These are phyloP conservation scores for Mormyrus lacerda DNA, from an alignment of 2,113 vertebrate species.

Conservation along the genomic window DNA sequence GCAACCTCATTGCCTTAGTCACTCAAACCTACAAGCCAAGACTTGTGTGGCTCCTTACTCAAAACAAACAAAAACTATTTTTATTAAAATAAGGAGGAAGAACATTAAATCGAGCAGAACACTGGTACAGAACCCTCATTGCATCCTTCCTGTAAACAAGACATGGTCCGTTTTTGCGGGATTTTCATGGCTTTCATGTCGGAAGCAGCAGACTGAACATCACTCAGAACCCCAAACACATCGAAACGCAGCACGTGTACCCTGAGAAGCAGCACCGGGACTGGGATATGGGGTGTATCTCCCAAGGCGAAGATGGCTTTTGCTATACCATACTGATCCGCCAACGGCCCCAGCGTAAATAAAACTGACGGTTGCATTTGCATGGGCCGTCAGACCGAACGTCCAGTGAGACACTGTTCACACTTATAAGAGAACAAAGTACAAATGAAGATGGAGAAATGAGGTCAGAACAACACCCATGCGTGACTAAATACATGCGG, in stretches of 20 bases:
- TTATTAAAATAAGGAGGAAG: background rate
- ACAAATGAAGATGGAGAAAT: background rate
- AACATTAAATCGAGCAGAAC: background rate
- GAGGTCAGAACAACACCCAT: background rate
- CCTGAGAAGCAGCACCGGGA: background rate
- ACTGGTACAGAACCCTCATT: background rate
- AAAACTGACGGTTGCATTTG: background rate
- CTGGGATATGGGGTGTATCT: background rate
- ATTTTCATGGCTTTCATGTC: background rate
- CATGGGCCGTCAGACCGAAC: background rate
- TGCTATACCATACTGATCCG: background rate
- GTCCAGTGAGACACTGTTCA: background rate
- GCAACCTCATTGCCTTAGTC: background rate
- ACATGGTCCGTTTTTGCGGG: background rate
- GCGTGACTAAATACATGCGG: background rate
- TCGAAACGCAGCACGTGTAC: background rate
- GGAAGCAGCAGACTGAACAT: background rate
- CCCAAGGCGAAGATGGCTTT: background rate
- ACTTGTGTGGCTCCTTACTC: background rate
- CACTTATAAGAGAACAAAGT: too few relatives aligned
- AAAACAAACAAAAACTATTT: background rate
- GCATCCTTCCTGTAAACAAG: background rate
- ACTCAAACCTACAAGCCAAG: background rate
- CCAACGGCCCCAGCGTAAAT: background rate
- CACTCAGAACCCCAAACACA: background rate